phyloP scores from a whole-genome alignment of 2,113 vertebrate genomes.

The Zosterops pallidus region DNA sequence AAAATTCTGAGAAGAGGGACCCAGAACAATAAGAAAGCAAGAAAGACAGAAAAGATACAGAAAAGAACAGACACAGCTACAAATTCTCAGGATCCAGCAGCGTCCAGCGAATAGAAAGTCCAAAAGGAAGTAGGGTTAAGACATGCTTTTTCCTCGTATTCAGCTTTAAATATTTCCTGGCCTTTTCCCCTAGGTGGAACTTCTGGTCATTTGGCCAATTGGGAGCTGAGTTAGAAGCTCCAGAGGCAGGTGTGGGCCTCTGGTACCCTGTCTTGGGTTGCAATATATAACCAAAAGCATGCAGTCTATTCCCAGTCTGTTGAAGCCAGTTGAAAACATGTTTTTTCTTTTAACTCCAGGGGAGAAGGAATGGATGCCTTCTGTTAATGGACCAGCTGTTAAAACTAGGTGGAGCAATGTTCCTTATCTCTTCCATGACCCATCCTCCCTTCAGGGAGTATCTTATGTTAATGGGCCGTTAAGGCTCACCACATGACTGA shows the following conservation, averaged over 20 bases:
- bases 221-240: not conserved
- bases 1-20: not conserved
- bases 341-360: too few species aligned
- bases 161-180: not conserved
- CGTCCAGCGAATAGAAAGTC: not conserved
- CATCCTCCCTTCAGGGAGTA: too few species aligned
- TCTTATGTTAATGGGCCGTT: too few species aligned
- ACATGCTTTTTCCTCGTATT: rapidly evolving
- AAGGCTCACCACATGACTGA: too few species aligned
- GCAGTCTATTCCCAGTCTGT: too few species aligned
- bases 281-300: too few species aligned
- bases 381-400: too few species aligned
- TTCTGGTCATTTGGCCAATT: not conserved
- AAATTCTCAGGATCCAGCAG: not conserved
- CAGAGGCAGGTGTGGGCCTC: not conserved
- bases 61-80: not conserved
- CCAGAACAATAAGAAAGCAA: not conserved
- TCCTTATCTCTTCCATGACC: too few species aligned
- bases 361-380: too few species aligned
- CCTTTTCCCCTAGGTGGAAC: not conserved
- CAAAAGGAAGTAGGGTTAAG: not conserved
- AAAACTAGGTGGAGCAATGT: too few species aligned
- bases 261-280: too few species aligned
- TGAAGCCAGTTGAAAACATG: too few species aligned
- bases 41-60: not conserved